Base-by-base conservation (phyloP, 2,888 invertebrate species). In the Philereme transversata region DNA sequence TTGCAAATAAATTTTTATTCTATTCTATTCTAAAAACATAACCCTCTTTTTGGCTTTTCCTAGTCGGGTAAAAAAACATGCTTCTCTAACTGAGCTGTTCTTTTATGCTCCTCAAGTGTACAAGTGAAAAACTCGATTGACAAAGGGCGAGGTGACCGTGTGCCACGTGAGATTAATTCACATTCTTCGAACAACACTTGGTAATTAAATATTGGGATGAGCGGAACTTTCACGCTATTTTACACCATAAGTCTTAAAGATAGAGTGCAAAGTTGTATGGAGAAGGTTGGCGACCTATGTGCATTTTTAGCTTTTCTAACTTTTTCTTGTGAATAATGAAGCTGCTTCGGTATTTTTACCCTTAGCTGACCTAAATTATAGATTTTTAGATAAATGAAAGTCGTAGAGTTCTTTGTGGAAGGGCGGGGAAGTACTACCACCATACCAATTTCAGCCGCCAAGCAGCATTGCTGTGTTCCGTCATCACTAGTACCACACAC, bases 41-140 rank as follows among this genome's bases (percentile, higher is more conserved):
- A 22, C 22, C 22, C 22, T 22, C 22, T 1, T 22, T 22, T 22
- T 22, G 22, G 22, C 22, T 22, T 22, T 22, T 3, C 22, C 22
- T 1, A 22, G 22, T 22, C 22, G 22, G 22, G 22, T 22, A 22
- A 22, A 22, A 22, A 22, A 22, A 22, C 22, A 22, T 22, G 22
- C 22, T 22, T 22, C 22, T 22, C 22, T 22, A 43, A 4, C 43
- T n/a, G 9, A n/a, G 9, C n/a, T 9, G 0, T 43, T 9, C 6
- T 41, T 9, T 61, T 59, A 46, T 50, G 50, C 6, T n/a, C 62
- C 68, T 11, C 51, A 64, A 73, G 64, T 70, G 59, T 62, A 74
- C 34, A 60, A 58, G 64, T 61, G 58, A 71, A 73, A 78, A 79
- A 74, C 73, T 69, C 69, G 74, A 73, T 73, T 77, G 74, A 76